Conservation (phyloP, 2,797 vertebrate species). For the Erpetoichthys calabaricus region DNA sequence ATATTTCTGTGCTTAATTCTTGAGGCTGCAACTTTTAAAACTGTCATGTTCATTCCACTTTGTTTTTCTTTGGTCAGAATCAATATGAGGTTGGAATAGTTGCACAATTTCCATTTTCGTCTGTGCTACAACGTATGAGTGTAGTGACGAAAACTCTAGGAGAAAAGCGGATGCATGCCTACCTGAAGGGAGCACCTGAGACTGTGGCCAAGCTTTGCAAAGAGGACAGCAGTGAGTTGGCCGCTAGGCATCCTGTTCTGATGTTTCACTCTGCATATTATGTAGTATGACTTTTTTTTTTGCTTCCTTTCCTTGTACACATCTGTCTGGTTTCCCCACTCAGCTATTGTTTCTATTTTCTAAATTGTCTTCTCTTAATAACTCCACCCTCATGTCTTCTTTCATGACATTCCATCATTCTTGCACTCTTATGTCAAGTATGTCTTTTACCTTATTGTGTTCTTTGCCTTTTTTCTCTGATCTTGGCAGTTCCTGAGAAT, state of each 20-base stretch:
- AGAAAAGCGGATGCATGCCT: constrained; percentile 19
- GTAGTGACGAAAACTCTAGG: constrained; percentile 21
- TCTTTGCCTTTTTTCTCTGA: too few relatives aligned
- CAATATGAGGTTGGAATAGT: constrained; percentile 20
- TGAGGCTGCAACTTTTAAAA: too few relatives aligned
- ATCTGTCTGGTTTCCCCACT: not conserved
- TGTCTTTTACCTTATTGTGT: not conserved
- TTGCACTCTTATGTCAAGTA: too few relatives aligned
- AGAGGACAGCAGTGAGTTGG: constrained; percentile 19
- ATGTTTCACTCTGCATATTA: too few relatives aligned
- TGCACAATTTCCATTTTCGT: constrained; percentile 26
- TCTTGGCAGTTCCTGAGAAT: constrained; percentile 17
- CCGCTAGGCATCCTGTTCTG: too few relatives aligned
- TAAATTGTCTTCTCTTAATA: too few relatives aligned
- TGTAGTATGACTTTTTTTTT: too few relatives aligned
- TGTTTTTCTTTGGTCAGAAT: constrained; percentile 5
- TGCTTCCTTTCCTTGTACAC: not conserved
- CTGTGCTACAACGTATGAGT: constrained; percentile 22
- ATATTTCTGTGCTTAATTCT: too few relatives aligned
- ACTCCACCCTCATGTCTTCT: too few relatives aligned
- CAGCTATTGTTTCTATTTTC: too few relatives aligned
- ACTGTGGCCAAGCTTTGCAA: constrained; percentile 21
- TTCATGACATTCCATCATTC: too few relatives aligned
- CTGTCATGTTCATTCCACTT: not conserved
- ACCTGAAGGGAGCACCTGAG: constrained; percentile 26